Evolutionary conservation across 2,113 vertebrate species (phyloP).

Genomic region (Anhinga anhinga): DNA sequence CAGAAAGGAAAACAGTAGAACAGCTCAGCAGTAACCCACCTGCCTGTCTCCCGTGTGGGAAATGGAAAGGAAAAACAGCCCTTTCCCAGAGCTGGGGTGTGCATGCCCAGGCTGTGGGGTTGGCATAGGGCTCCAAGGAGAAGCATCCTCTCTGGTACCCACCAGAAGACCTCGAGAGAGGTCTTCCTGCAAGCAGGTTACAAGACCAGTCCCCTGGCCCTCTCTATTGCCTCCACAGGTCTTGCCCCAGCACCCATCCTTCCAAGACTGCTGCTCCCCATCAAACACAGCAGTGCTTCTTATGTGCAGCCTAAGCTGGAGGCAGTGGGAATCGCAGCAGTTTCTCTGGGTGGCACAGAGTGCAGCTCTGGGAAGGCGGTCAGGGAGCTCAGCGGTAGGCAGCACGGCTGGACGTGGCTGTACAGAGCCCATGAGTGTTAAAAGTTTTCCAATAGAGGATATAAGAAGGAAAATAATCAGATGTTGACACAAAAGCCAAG

Average conservation of each 20-base stretch:
- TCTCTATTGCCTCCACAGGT: not conserved
- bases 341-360: not conserved
- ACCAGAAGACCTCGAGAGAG: accelerated
- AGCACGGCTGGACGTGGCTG: not conserved
- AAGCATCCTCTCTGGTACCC: not conserved
- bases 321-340: not conserved
- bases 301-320: not conserved
- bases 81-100: not conserved
- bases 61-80: not conserved
- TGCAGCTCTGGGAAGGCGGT: not conserved
- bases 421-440: accelerated
- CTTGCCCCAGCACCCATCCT: not conserved
- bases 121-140: not conserved
- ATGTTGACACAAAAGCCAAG: not conserved
- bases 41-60: accelerated
- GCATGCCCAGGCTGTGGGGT: not conserved
- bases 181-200: not conserved
- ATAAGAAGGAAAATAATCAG: not conserved
- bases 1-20: not conserved
- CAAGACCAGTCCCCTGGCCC: not conserved
- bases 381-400: accelerated
- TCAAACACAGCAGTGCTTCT: not conserved
- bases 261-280: accelerated
- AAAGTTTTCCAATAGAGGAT: not conserved
- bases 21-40: not conserved